Base-by-base conservation (phyloP, 2,113 vertebrate species). In the Tetrao urogallus region DNA sequence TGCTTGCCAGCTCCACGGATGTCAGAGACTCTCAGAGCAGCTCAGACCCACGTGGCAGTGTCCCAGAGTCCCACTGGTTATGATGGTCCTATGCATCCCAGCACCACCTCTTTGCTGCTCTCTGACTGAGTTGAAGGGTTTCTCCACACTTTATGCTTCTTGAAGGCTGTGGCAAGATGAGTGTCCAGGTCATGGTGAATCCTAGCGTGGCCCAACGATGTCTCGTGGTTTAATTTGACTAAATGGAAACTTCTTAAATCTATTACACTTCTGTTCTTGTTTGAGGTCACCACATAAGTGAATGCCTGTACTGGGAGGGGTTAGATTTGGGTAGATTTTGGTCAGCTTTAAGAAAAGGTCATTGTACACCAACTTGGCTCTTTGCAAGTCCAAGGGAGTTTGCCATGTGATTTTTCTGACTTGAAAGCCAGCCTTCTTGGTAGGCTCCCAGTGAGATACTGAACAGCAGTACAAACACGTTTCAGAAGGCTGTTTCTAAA, bases 401-500 rank as follows among this genome's bases (percentile, higher is more conserved):
- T 69, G 27, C 57, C 61, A 8, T 52, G 40, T 47, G 45, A 30
- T 40, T 73, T 82, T 75, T 73, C 30, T 73, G 50, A 60, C 14
- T 45, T 72, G 65, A 67, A 77, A 75, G 45, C 60, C 24, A 50
- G 25, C 57, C 90, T 40, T 38, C 17, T 88, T 88, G 88, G 20
- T 32, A 98, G 98, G 60, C 78, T 28, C 78, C 97, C 8, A 84
- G 96, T 38, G 96, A 94, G 85, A 84, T 83, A 45, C 92, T 98
- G 58, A 90, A 97, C 57, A 96, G 88, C 7, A 97, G 97, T n/a
- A 89, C 97, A 61, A 97, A 97, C 85, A 97, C 88, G 5, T 77
- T 98, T 36, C 98, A 98, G 89, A 98, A 89, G 57, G 97, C 97
- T 95, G 9, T 82, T 98, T 75, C 82, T 98, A 86, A 97, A 96